Conservation (phyloP, 2,888 invertebrate species). For the Brachypalpus laphriformis region DNA sequence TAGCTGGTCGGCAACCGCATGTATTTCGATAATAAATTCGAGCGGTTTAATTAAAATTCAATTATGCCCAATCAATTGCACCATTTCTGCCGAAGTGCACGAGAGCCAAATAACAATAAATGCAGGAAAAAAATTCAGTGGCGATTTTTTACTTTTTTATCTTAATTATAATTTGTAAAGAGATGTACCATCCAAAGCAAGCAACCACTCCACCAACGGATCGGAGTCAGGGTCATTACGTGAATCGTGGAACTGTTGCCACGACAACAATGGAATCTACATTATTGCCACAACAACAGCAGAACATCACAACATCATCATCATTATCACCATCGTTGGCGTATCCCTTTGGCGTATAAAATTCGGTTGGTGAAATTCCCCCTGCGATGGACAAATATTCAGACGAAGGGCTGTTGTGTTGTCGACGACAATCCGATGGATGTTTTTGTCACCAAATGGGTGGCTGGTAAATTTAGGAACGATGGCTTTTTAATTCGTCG, state of each 20-base stretch:
- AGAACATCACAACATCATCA: conserved; percentile 1
- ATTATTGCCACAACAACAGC: conserved; percentile 29
- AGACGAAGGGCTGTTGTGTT: not conserved
- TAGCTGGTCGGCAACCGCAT: not conserved
- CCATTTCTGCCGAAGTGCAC: not conserved
- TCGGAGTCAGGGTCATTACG: conserved; percentile 4
- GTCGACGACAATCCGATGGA: conserved; percentile 22
- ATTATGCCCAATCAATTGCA: conserved; percentile 34
- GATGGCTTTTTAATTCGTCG: conserved; percentile 19
- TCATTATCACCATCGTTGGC: conserved; percentile 1
- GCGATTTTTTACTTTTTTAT: not conserved
- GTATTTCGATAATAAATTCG: conserved; percentile 5
- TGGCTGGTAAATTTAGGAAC: not conserved
- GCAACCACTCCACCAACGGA: not conserved
- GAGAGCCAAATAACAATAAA: not conserved
- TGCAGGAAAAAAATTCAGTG: not conserved
- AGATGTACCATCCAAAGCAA: not conserved
- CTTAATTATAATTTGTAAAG: conserved; percentile 7
- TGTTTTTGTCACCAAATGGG: conserved; percentile 5
- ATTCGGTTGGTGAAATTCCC: conserved; percentile 38
- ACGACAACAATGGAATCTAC: conserved; percentile 3
- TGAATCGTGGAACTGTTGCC: not conserved
- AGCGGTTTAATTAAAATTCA: conserved; percentile 35
- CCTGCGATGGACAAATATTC: not conserved
- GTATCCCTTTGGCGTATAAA: conserved; percentile 28